phyloP scores from a whole-genome alignment of 2,888 invertebrate genomes.

The Deroplatys truncata region DNA sequence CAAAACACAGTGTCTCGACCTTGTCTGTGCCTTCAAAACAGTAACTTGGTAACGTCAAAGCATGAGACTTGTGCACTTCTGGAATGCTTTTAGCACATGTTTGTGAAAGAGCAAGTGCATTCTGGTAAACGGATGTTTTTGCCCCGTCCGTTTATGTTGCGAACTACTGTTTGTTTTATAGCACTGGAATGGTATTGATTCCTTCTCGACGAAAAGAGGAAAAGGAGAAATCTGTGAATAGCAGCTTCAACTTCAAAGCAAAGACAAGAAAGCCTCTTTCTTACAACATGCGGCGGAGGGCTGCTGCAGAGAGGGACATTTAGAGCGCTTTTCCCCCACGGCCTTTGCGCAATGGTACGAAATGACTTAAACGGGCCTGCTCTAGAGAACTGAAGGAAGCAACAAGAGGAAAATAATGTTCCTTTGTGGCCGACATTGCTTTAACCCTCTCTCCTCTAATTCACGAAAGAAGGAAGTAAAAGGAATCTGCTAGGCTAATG shows the following conservation, averaged over 20 bases:
- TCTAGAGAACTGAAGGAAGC: background rate
- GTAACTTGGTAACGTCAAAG: background rate
- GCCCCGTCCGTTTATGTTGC: background rate
- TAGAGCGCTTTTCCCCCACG: background rate
- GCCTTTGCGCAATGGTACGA: background rate
- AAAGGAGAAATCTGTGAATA: background rate
- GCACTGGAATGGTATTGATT: background rate
- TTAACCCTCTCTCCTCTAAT: background rate
- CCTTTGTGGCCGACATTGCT: background rate
- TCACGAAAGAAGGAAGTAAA: background rate
- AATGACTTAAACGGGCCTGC: background rate
- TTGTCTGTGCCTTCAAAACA: background rate
- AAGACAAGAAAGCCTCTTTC: background rate
- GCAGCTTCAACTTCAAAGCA: background rate
- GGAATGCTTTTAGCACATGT: background rate
- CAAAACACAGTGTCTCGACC: too few species aligned
- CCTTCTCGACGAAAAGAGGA: background rate
- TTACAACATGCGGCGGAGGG: background rate
- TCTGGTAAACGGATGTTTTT: background rate
- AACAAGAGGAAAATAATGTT: background rate
- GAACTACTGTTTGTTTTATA: background rate
- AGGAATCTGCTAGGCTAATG: background rate
- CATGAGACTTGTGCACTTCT: background rate
- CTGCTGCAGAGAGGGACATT: background rate
- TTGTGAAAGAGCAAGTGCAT: background rate